These are phyloP conservation scores for Syngnathus acus DNA, from an alignment of 2,797 vertebrate species.

Conservation along the genomic window DNA sequence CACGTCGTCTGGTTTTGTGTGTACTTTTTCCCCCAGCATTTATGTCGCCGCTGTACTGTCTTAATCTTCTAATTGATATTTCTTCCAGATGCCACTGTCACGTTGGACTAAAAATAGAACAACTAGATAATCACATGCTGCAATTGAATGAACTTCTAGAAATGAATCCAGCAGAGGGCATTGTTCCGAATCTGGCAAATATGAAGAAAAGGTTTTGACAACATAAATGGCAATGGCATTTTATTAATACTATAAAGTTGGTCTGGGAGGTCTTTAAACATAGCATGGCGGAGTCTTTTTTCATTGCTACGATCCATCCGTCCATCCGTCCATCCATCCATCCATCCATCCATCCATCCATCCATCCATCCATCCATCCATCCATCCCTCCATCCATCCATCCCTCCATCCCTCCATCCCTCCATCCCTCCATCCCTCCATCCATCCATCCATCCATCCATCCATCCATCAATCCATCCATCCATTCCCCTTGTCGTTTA, in stretches of 20 bases:
- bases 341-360: too few relatives aligned
- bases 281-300: too few relatives aligned
- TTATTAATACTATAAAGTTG: neutral
- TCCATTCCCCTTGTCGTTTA: too few relatives aligned
- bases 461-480: too few relatives aligned
- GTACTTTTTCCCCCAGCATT: neutral
- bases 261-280: neutral
- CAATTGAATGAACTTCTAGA: neutral
- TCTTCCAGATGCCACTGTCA: constrained; percentile 3
- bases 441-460: too few relatives aligned
- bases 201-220: neutral
- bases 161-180: neutral
- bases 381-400: too few relatives aligned
- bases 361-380: too few relatives aligned
- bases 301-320: too few relatives aligned
- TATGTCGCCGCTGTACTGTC: neutral
- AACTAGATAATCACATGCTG: neutral
- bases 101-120: neutral
- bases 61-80: neutral
- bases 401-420: too few relatives aligned
- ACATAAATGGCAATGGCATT: neutral
- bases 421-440: too few relatives aligned
- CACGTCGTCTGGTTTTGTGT: constrained; percentile 5
- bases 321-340: too few relatives aligned
- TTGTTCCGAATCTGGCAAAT: neutral